Base-by-base conservation (phyloP, 2,888 invertebrate genomes). In the Tinea trinotella region DNA sequence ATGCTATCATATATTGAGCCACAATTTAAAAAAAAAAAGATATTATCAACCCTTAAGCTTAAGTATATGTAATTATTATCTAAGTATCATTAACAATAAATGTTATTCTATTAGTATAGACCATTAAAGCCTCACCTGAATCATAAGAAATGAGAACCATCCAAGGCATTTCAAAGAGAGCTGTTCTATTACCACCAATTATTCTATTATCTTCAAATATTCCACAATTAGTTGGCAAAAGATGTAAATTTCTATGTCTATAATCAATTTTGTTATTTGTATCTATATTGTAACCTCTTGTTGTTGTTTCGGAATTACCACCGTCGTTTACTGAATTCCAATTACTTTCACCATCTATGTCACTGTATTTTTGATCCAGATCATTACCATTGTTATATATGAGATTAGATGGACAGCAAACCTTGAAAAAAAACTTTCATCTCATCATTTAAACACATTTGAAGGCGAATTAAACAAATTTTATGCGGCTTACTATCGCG, bases 151-250 rank as follows among this genome's bases (percentile, higher is more conserved):
- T 66, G 1, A 93, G 74, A 0, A 90, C 92, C 91, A 93, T 90
- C 93, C 93, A 93, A 0, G 93, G 93, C 72, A 89, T 92, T 61
- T 93, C 90, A 36, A 85, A 88, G 3, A 92, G 66, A 0, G 70
- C 70, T 0, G 93, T 90, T 56, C 82, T 74, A 46, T 89, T 84
- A 0, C 93, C 93, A 1, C 88, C 88, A 18, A 88, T 75, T 49
- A 93, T 88, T 61, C 88, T 88, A 46, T 87, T 79, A 5, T 76
- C 71, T 9, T 82, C 78, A 4, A 88, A 65, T 0, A 70, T 69
- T 0, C 93, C 93, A 63, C 93, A 93, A 0, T 73, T 60, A 1
- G 55, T 66, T 1, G 84, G 76, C 17, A 85, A 61, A 19, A 81
- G 62, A 13, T 59, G 57, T 2, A 76, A 61, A 60, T 76, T 78